These are phyloP conservation scores for Chirona hameri DNA, from an alignment of 2,888 invertebrate species.

Conservation along the genomic window DNA sequence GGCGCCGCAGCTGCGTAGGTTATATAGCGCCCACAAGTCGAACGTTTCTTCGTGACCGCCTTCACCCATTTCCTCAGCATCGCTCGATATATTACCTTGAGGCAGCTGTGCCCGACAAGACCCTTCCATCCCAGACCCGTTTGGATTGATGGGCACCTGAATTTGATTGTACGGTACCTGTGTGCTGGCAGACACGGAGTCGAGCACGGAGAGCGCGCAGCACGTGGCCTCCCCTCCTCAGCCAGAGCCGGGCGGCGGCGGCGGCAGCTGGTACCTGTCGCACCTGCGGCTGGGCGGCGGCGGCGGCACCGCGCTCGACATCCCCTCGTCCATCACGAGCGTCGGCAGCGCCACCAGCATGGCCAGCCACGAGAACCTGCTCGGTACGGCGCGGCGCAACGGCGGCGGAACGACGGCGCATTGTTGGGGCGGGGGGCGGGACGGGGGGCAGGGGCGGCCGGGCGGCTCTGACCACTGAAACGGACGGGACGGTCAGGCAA, in stretches of 20 bases:
- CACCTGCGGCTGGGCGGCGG: not conserved
- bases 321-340: conserved; percentile 22
- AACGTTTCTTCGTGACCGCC: no score
- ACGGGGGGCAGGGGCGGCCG: no score
- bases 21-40: no score
- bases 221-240: conserved; percentile 2
- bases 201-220: conserved; percentile 10
- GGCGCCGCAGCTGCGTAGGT: no score
- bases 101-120: no score
- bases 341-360: conserved; percentile 4
- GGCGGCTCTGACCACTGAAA: no score
- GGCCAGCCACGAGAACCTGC: conserved; percentile 1
- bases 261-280: not conserved
- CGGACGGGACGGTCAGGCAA: no score
- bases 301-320: not conserved
- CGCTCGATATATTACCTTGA: no score
- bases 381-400: conserved; percentile 49
- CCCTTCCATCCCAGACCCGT: no score
- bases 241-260: not conserved
- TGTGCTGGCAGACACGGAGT: not conserved
- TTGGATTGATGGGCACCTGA: no score
- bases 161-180: no score
- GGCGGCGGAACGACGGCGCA: conserved; percentile 49
- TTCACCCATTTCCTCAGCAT: no score
- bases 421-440: not conserved